These are phyloP conservation scores for Troides oblongomaculatus DNA, from an alignment of 2,888 invertebrate species.

Conservation along the genomic window DNA sequence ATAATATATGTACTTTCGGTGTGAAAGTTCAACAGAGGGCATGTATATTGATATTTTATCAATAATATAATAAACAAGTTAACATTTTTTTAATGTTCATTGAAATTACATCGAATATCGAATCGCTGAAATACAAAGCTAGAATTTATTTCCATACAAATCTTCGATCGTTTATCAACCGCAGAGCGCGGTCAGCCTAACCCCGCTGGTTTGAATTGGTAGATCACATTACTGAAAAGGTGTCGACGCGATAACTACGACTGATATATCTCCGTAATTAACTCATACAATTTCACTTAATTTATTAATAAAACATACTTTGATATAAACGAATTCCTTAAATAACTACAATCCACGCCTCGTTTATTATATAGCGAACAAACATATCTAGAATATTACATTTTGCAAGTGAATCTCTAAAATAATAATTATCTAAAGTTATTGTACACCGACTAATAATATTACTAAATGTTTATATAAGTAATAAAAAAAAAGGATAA, in stretches of 20 bases:
- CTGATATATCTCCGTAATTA: slow-evolving; percentile 61
- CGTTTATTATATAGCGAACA: no score
- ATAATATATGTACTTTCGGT: no score
- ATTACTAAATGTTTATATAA: slow-evolving; percentile 6
- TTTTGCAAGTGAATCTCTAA: no score
- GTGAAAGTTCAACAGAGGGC: no score
- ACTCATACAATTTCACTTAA: slow-evolving; percentile 48
- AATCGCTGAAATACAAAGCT: slow-evolving; percentile 32
- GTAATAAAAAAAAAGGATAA: not conserved
- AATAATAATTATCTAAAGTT: no score
- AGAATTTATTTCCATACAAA: slow-evolving; percentile 36
- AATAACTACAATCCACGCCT: no score
- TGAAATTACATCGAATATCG: not conserved
- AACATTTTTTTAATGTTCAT: not conserved
- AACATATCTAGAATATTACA: no score
- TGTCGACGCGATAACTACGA: slow-evolving; percentile 59
- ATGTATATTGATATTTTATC: no score
- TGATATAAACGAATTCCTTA: not conserved
- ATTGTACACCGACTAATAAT: slow-evolving; percentile 38
- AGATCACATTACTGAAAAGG: slow-evolving; percentile 66
- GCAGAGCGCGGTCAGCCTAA: slow-evolving; percentile 58
- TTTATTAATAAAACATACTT: slow-evolving; percentile 33
- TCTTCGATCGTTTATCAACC: slow-evolving; percentile 49
- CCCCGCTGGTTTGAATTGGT: slow-evolving; percentile 61
- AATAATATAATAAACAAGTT: no score